Conservation (phyloP, 2,113 vertebrate genomes). For the Neoarius graeffei region DNA sequence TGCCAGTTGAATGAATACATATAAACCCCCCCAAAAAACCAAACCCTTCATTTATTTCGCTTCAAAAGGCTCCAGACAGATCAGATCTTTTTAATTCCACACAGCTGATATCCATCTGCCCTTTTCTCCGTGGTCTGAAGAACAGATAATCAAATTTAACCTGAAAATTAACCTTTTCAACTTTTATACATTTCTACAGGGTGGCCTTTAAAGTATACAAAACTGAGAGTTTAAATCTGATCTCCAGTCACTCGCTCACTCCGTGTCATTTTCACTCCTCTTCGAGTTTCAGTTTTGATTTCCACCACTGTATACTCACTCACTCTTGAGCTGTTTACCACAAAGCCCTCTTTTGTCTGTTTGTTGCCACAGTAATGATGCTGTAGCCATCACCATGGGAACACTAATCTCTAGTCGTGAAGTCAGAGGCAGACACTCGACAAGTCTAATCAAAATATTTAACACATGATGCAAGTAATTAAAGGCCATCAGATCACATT, state of each 20-base stretch:
- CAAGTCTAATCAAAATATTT: slow-evolving; percentile 33
- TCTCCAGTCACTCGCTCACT: background rate
- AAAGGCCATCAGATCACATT: background rate
- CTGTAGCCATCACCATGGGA: background rate
- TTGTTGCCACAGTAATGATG: background rate
- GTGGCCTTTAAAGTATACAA: background rate
- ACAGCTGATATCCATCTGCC: background rate
- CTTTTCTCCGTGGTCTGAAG: slow-evolving; percentile 1
- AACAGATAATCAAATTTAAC: slow-evolving; percentile 11
- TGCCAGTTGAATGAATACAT: background rate
- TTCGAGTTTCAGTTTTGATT: too few relatives aligned
- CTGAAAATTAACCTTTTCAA: slow-evolving; percentile 19
- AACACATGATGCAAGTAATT: slow-evolving; percentile 11
- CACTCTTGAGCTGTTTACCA: background rate
- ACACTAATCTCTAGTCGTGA: background rate
- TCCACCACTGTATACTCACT: background rate
- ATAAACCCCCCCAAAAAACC: background rate
- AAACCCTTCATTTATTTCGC: background rate
- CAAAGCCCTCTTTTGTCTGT: background rate
- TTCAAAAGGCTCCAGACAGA: background rate
- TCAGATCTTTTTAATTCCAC: slow-evolving; percentile 8
- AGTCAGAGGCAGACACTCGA: background rate
- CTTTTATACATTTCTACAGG: background rate
- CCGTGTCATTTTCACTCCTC: too few relatives aligned
- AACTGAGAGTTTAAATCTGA: background rate